Evolutionary conservation across 2,797 vertebrate genomes (phyloP).

Genomic region (Cryptoblepharus egeriae): DNA sequence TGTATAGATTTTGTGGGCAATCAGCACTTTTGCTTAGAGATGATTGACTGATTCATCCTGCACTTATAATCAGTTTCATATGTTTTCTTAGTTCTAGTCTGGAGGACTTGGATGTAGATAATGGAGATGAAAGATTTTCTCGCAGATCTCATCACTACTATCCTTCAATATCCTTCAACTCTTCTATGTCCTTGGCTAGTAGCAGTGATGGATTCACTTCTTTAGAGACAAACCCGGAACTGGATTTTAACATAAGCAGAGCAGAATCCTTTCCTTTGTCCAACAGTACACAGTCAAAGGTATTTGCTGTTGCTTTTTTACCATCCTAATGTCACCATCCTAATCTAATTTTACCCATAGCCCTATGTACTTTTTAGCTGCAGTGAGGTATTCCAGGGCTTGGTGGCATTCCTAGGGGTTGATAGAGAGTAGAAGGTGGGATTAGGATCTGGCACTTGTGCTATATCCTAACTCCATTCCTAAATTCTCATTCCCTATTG

Average conservation of each 20-base stretch:
- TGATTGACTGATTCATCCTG: background rate
- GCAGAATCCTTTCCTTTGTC: constrained; percentile 81
- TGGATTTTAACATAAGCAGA: constrained; percentile 74
- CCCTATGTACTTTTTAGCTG: too few species aligned
- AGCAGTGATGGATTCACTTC: constrained; percentile 75
- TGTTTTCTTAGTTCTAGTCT: constrained; percentile 82
- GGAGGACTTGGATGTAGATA: constrained; percentile 89
- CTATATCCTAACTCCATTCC: too few species aligned
- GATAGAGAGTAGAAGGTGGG: too few species aligned
- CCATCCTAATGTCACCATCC: too few species aligned
- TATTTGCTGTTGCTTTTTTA: constrained; percentile 61
- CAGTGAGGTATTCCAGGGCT: too few species aligned
- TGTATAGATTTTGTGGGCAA: background rate
- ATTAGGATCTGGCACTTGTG: too few species aligned
- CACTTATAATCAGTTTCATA: constrained; percentile 28
- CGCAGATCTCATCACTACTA: constrained; percentile 66
- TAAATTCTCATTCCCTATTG: too few species aligned
- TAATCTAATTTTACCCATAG: too few species aligned
- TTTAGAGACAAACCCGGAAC: constrained; percentile 63
- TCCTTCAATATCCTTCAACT: constrained; percentile 61
- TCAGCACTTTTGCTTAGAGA: background rate
- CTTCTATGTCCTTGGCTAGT: constrained; percentile 60
- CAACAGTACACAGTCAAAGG: constrained; percentile 77
- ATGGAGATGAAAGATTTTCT: constrained; percentile 73
- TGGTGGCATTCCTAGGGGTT: too few species aligned